phyloP scores from a whole-genome alignment of 2,888 invertebrate species.

The Actias luna region DNA sequence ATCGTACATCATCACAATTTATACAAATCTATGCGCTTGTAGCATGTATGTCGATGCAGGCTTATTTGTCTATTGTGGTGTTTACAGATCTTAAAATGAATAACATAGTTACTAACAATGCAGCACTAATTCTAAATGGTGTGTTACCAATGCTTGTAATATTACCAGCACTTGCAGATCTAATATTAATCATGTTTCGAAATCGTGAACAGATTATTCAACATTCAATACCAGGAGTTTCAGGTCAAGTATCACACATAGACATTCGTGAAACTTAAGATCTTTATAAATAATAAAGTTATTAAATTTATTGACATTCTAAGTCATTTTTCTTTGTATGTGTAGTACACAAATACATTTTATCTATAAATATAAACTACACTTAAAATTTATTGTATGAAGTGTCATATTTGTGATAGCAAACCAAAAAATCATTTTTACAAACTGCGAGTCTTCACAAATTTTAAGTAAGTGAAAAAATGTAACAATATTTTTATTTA shows the following conservation, averaged over 20 bases:
- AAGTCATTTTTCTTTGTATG: neutral
- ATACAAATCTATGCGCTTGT: constrained; percentile 55
- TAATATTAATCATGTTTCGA: constrained; percentile 50
- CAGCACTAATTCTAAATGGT: constrained; percentile 51
- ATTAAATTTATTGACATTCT: neutral
- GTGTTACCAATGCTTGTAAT: constrained; percentile 58
- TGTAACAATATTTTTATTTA: neutral
- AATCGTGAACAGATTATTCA: constrained; percentile 33
- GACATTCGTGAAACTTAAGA: constrained; percentile 7
- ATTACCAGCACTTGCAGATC: constrained; percentile 52
- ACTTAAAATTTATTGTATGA: neutral
- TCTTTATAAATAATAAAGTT: neutral
- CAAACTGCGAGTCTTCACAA: neutral
- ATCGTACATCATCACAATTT: constrained; percentile 43
- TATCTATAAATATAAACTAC: neutral
- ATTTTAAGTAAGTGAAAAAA: neutral
- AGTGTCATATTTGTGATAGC: neutral
- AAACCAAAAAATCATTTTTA: neutral
- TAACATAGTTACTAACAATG: constrained; percentile 25
- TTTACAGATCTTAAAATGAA: constrained; percentile 40
- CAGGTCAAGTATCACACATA: constrained; percentile 18
- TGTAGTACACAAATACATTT: neutral
- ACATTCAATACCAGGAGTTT: constrained; percentile 25
- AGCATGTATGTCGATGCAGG: constrained; percentile 45
- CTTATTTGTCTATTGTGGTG: constrained; percentile 43